Evolutionary conservation across 1,140 invertebrate species (phyloP), one percentile per base, ranked within the genome.

Genomic region (Drosophila asahinai): DNA sequence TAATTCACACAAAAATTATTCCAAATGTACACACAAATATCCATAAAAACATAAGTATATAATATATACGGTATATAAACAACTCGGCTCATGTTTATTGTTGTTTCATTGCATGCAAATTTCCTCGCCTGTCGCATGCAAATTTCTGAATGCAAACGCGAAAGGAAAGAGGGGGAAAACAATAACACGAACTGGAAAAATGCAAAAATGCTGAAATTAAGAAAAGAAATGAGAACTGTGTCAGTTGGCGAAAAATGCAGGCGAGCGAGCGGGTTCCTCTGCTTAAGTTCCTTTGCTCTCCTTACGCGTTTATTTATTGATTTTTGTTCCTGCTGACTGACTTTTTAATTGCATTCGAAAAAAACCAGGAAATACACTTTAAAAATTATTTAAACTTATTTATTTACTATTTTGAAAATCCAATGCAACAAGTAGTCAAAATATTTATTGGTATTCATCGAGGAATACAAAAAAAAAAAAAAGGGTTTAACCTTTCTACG

Each of bases 21-120:
- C 19, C 38, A 5, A 33, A 33, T 36, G 12, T 17, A 43, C 25
- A 43, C n/a, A 15, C 25, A 5, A 12, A 17, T 52, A 27, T 11
- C 25, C 19, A 19, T 47, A 30, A 15, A 38, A 49, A 25, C 58
- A 67, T 63, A 63, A 48, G 30, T 30, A 48, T 38, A 49, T 49
- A 49, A 40, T 40, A 51, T 42, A 27, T 63, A 62, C 11, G 27
- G 5, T 72, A 17, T 43, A 30, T 25, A 60, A 73, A 73, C 67
- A 72, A 61, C 38, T 51, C 14, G 22, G 17, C 19, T 17, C 70
- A 51, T 73, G 70, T 73, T 73, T 73, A 73, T 73, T 73, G 70
- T 73, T 61, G 70, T 73, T 73, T 52, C 22, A 52, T 43, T 27
- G 67, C 70, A 73, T 73, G 70, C 70, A 72, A 61, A 73, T 73